Conservation (phyloP, 2,113 vertebrate species). For the Esox niger region DNA sequence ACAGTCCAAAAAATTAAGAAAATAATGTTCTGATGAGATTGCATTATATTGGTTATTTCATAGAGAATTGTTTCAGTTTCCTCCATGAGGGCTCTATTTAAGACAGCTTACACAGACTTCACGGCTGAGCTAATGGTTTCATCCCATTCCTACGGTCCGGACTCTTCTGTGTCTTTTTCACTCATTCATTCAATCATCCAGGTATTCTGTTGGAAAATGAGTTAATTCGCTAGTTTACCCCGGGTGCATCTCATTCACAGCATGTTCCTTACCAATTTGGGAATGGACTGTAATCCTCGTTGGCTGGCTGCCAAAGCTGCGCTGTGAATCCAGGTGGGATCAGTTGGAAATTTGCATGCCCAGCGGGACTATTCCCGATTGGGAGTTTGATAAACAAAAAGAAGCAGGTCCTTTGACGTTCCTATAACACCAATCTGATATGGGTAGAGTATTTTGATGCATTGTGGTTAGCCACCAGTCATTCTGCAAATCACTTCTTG, state of each 20-base stretch:
- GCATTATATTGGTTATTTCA: too few species aligned
- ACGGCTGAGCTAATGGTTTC: not conserved
- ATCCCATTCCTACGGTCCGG: too few species aligned
- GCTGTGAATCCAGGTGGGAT: slow-evolving; percentile 12
- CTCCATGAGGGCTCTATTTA: too few species aligned
- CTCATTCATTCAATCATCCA: slow-evolving; percentile 14
- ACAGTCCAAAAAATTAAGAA: slow-evolving; percentile 41
- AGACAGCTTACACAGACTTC: too few species aligned
- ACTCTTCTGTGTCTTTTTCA: too few species aligned
- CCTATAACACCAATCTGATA: not conserved
- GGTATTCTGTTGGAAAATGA: slow-evolving; percentile 12
- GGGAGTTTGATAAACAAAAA: slow-evolving; percentile 42
- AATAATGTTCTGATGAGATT: slow-evolving; percentile 51
- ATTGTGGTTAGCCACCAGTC: too few species aligned
- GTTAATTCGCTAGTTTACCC: slow-evolving; percentile 42
- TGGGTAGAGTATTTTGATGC: not conserved
- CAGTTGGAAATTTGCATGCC: slow-evolving; percentile 37
- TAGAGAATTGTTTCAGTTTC: too few species aligned
- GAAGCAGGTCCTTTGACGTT: slow-evolving; percentile 35
- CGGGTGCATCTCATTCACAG: not conserved
- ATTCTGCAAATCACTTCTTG: too few species aligned
- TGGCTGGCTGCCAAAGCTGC: slow-evolving; percentile 41
- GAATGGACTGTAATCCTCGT: slow-evolving; percentile 14
- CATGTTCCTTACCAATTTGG: too few species aligned
- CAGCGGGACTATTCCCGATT: slow-evolving; percentile 26